Evolutionary conservation across 2,888 invertebrate genomes (phyloP).

Genomic region (Melieria crassipennis): DNA sequence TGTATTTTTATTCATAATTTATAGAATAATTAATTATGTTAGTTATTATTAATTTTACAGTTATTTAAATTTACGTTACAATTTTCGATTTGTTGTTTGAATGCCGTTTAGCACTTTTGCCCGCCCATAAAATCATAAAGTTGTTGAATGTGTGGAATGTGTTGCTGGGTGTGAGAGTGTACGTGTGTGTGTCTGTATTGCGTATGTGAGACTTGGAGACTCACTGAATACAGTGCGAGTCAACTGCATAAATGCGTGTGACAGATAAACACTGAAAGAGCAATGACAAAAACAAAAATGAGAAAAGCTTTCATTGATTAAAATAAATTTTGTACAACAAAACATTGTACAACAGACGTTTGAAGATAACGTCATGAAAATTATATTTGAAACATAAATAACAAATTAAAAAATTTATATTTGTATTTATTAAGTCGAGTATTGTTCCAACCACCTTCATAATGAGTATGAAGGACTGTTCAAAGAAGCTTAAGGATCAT

Average conservation of each 20-base stretch:
- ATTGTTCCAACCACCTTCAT: too few relatives aligned
- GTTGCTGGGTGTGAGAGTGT: background rate
- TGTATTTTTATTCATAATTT: constrained; percentile 29
- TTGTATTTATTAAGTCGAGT: too few relatives aligned
- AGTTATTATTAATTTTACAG: constrained; percentile 2
- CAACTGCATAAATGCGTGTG: background rate
- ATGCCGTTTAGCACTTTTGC: background rate
- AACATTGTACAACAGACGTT: too few relatives aligned
- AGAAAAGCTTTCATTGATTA: too few relatives aligned
- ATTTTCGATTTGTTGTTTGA: constrained; percentile 7
- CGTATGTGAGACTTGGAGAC: background rate
- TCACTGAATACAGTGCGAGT: background rate
- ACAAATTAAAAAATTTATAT: too few relatives aligned
- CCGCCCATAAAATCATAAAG: constrained; percentile 1
- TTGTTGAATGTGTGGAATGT: constrained; percentile 1
- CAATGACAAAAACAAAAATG: too few relatives aligned
- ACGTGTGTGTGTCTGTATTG: background rate
- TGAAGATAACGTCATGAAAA: too few relatives aligned
- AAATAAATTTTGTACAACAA: too few relatives aligned
- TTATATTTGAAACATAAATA: too few relatives aligned
- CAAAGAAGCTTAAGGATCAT: too few relatives aligned
- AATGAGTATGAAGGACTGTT: too few relatives aligned
- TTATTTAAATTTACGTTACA: constrained; percentile 29
- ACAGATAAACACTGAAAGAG: background rate
- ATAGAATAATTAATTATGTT: constrained; percentile 21